phyloP scores from a whole-genome alignment of 2,888 invertebrate species.

The Nymphalis c-album region DNA sequence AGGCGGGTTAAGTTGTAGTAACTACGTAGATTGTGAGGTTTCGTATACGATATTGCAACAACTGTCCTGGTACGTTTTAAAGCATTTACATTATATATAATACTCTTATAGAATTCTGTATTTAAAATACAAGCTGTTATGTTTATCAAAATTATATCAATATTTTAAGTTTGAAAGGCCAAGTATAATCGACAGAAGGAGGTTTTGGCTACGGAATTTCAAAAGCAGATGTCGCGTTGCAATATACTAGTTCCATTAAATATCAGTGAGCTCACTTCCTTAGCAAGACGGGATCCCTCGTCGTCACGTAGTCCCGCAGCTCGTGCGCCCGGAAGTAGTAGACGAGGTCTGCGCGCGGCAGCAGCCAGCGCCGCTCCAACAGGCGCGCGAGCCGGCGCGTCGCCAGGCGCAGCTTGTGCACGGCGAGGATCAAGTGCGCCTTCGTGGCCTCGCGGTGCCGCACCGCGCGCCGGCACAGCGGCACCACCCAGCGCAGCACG shows the following conservation, averaged over 20 bases:
- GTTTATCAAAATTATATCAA: too few species aligned
- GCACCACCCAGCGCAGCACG: conserved; percentile 82
- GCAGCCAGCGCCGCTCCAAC: conserved; percentile 82
- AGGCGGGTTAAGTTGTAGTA: too few species aligned
- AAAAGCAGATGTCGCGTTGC: too few species aligned
- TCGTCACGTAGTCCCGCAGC: conserved; percentile 78
- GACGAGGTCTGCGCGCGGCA: conserved; percentile 84
- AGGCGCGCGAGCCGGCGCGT: conserved; percentile 80
- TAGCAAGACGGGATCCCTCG: conserved; percentile 79
- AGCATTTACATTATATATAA: too few species aligned
- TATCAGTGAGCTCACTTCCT: conserved; percentile 77
- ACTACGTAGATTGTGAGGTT: too few species aligned
- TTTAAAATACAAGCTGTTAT: too few species aligned
- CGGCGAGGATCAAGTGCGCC: conserved; percentile 74
- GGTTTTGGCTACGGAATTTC: too few species aligned
- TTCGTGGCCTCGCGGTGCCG: conserved; percentile 85
- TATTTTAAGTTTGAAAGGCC: too few species aligned
- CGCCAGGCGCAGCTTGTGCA: conserved; percentile 83
- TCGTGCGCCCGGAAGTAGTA: conserved; percentile 86
- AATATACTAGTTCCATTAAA: not conserved
- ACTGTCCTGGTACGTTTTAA: too few species aligned
- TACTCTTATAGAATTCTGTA: too few species aligned
- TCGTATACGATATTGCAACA: too few species aligned
- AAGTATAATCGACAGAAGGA: too few species aligned
- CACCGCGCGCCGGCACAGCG: conserved; percentile 83